Base-by-base conservation (phyloP, 2,888 invertebrate genomes). In the Diaphora mendica region DNA sequence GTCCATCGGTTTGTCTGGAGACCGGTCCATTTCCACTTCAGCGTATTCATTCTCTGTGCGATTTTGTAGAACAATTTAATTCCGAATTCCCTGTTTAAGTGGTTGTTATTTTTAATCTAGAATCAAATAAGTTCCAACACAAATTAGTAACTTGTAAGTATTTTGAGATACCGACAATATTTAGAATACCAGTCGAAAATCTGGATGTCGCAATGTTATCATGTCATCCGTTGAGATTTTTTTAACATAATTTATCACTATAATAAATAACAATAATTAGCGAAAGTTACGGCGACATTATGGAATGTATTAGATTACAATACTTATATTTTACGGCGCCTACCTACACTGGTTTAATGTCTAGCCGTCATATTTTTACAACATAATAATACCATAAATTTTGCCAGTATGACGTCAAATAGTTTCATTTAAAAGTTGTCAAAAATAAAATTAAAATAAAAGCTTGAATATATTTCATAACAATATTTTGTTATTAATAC, bases 241-340 rank as follows among this genome's bases (percentile, higher is more conserved):
- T 15, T 13, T 39, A 3, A 35, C 2, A 30, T 44, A 74, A 72
- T 84, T 84, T 82, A 82, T 71, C 74, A 64, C 51, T 26, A 20
- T 72, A 73, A 82, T 82, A 82, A 82, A 82, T 80, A 76, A 82
- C 59, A 79, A 82, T 84, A 80, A 83, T 83, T 83, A 82, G 77
- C 74, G 71, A 82, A 76, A 69, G 77, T 82, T 78, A 80, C 76
- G 74, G 80, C 66, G 69, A 75, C 71, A 82, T 84, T 80, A 72
- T 74, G 70, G 73, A 84, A 82, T 74, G 80, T 83, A 84, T 83
- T 79, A 71, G 51, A 79, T 83, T 84, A 80, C 82, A 79, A 77
- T 76, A 79, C 75, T 84, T 77, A 82, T 75, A 74, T 77, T 79
- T 82, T 84, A 84, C 77, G 75, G 77, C 73, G 74, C 75, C 75